Percentiles rank a stretch among this genome's conserved stretches.
Evolutionary conservation across 2,888 invertebrate genomes (phyloP).

Genomic region (Pristionchus fissidentatus): DNA sequence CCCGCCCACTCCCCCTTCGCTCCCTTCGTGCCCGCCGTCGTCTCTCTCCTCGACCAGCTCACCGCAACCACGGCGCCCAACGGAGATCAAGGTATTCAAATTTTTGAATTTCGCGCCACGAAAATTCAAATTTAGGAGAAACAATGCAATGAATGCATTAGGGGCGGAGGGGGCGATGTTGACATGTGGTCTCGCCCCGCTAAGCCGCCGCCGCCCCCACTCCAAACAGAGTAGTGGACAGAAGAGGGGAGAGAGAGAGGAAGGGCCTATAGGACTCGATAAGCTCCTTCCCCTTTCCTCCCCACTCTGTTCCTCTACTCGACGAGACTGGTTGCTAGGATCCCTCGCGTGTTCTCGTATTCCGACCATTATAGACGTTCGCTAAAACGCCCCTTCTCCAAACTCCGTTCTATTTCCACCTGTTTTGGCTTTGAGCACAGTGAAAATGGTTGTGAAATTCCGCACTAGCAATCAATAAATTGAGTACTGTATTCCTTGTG

Average conservation of each 20-base stretch:
- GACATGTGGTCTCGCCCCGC: neutral
- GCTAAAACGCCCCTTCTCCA: too few species aligned
- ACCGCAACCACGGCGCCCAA: slow-evolving; percentile 26
- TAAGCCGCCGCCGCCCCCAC: neutral
- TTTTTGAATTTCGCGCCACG: neutral
- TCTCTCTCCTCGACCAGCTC: slow-evolving; percentile 32
- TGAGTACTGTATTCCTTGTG: too few species aligned
- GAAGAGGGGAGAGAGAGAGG: too few species aligned
- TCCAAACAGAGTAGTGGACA: neutral
- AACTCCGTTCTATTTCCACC: too few species aligned
- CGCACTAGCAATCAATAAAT: too few species aligned
- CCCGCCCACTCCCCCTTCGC: neutral
- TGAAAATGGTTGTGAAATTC: too few species aligned
- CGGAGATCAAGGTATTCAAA: slow-evolving; percentile 9
- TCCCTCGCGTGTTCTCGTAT: too few species aligned
- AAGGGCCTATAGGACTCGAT: neutral
- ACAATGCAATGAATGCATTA: slow-evolving; percentile 25
- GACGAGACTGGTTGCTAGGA: too few species aligned
- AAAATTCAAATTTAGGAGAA: neutral
- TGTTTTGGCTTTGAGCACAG: too few species aligned
- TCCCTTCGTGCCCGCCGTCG: slow-evolving; percentile 8
- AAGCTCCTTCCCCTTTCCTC: neutral
- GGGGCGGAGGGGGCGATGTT: neutral
- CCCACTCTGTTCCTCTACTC: neutral
- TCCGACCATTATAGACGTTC: too few species aligned